Base-by-base conservation (phyloP, 2,797 vertebrate genomes). In the Arnoldichthys spilopterus region DNA sequence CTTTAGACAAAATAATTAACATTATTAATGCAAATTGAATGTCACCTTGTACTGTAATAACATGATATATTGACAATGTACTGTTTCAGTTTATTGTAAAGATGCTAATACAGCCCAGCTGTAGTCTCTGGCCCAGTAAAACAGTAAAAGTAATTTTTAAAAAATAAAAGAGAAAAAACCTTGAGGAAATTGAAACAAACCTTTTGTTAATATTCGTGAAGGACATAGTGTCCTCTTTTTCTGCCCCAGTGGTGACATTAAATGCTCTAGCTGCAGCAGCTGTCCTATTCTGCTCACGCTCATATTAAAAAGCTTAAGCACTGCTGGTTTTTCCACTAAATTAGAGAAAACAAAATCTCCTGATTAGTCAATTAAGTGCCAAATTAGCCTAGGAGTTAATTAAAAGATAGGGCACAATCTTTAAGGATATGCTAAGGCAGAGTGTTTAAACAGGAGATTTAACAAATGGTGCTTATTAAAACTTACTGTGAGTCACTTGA, bases 301-400 rank as follows among this genome's bases (percentile, higher is more conserved):
- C 83, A 90, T 88, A 90, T 91, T 91, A 91, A 93, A 94, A 93
- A 91, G 91, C 91, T 91, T 90, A 90, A 86, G 89, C 83, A 82
- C 78, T 84, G 80, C 90, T 87, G 89, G 89, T 92, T 94, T 94
- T 93, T 91, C 90, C 89, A 94, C 90, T 92, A 94, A 94, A 95
- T 93, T 89, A 93, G 87, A 93, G 91, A 94, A 94, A 95, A 94
- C 93, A 94, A 94, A 93, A 94, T 94, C 91, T 91, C 88, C 72
- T 89, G 93, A 94, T 94, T 94, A 93, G 93, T 92, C 92, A 93
- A 93, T 95, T 94, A 94, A 93, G 91, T 92, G 91, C 90, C 91
- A 94, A 91, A 95, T 94, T 94, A 95, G 93, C 90, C 89, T 64
- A 64, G 89, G 91, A 93, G 90, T 93, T 95, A 94, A 94, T 94